Conservation (phyloP, 2,797 vertebrate genomes). For the Megalops cyprinoides region DNA sequence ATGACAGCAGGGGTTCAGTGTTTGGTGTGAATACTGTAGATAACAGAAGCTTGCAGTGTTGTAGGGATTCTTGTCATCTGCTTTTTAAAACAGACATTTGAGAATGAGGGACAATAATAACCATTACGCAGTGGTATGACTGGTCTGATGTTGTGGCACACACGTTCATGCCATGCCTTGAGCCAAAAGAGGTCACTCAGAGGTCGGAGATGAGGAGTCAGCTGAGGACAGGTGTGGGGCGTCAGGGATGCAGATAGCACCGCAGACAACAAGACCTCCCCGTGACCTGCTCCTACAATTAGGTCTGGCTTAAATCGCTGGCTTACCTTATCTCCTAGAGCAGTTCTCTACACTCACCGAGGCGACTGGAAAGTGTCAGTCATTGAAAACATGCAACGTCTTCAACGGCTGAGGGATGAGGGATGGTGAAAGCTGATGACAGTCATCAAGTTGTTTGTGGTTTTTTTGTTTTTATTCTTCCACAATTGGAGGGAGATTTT, state of each 20-base stretch:
- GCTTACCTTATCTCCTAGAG: conserved; percentile 73
- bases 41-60: background rate
- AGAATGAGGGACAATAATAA: background rate
- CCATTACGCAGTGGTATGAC: background rate
- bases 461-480: background rate
- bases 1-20: background rate
- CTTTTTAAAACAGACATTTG: background rate
- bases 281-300: conserved; percentile 66
- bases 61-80: too few relatives aligned
- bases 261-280: conserved; percentile 59
- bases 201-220: conserved; percentile 58
- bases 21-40: background rate
- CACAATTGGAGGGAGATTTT: background rate
- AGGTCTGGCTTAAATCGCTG: conserved; percentile 62
- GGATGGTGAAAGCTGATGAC: background rate
- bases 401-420: conserved; percentile 1
- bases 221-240: conserved; percentile 56
- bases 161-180: background rate
- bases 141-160: background rate
- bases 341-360: conserved; percentile 68
- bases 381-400: conserved; percentile 41
- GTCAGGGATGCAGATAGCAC: conserved; percentile 61
- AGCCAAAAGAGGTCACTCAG: conserved; percentile 41
- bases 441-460: background rate
- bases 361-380: conserved; percentile 72